Conservation (phyloP, 2,888 invertebrate genomes). For the Chrysotoxum bicinctum region DNA sequence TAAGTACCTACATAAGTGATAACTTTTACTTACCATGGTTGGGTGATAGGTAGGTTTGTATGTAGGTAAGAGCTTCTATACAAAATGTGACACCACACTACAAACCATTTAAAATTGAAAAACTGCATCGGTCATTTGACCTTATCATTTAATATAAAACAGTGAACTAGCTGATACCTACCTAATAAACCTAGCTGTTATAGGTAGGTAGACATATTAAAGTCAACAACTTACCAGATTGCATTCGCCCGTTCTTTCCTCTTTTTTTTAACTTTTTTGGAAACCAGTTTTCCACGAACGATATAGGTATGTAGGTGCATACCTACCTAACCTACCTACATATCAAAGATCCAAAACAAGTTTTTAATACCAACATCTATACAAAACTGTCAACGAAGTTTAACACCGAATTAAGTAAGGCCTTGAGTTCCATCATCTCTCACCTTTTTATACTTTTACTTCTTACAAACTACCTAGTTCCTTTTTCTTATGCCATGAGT, state of each 20-base stretch:
- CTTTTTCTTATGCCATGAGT: neutral
- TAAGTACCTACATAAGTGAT: no score
- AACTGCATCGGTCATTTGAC: no score
- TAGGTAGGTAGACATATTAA: neutral
- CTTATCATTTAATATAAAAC: no score
- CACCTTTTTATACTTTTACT: slow-evolving; percentile 33
- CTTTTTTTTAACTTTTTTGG: slow-evolving; percentile 43
- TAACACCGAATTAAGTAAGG: slow-evolving; percentile 15
- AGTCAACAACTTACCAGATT: slow-evolving; percentile 23
- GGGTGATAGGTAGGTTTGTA: no score
- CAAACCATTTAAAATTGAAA: no score
- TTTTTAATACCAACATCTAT: slow-evolving; percentile 27
- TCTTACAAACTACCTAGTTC: neutral
- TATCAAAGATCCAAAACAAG: slow-evolving; percentile 59
- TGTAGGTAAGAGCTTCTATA: no score
- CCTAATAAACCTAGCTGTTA: neutral
- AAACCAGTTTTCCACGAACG: slow-evolving; percentile 50
- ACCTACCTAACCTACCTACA: neutral
- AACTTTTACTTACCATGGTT: no score
- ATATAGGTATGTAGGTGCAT: neutral
- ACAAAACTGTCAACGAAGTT: slow-evolving; percentile 30
- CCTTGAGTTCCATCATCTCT: slow-evolving; percentile 50
- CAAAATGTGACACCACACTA: no score
- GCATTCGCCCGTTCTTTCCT: slow-evolving; percentile 48
- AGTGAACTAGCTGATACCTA: no score